Evolutionary conservation across 53 echinoderm and acorn worm species (phyloP), one percentile per base, ranked within the genome.

Genomic region (Astropecten irregularis): DNA sequence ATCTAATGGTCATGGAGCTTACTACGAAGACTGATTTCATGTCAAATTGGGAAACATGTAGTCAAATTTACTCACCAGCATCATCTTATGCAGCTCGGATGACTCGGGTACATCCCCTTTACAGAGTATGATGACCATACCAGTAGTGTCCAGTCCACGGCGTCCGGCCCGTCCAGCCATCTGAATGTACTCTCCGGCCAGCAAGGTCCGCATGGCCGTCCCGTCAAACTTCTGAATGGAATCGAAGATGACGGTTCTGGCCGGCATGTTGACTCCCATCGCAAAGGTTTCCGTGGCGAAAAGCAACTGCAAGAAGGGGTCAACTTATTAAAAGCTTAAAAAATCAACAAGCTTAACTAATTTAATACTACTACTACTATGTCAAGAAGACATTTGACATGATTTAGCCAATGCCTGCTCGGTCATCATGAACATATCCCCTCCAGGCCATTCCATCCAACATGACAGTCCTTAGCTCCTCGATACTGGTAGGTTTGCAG

Each of bases 251-350:
- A 99, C 99, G 10, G 99, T 99, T 61, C 99, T 82, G 21, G 99
- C 94, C 30, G 99, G 99, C 99, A 99, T 99, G 90, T 99, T 99
- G 40, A 99, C 99, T 5, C 99, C 99, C 99, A 99, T 99, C 15
- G 99, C 99, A 83, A 99, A 99, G 28, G 99, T 99, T 85, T 99
- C 99, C 3, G 97, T 99, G 44, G 99, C 99, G 82, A 99, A 99
- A 27, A 99, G 84, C 2, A 99, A 76, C 99, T 99, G 61, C 0
- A 56, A 40, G 2, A 38, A 18, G 10, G n/a, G n/a, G n/a, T n/a
- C n/a, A n/a, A n/a, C n/a, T n/a, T n/a, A n/a, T n/a, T n/a, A n/a
- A n/a, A 30, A 40, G 47, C 36, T 26, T 0, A 73, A 72, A 15
- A 27, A n/a, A 19, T 30, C 9, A 9, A 65, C n/a, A 19, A 53